A percentile compares a stretch with the other conserved stretches of the same genome.
These are phyloP conservation scores for Sebastes schlegelii DNA, from an alignment of 2,113 vertebrate genomes.

Conservation along the genomic window DNA sequence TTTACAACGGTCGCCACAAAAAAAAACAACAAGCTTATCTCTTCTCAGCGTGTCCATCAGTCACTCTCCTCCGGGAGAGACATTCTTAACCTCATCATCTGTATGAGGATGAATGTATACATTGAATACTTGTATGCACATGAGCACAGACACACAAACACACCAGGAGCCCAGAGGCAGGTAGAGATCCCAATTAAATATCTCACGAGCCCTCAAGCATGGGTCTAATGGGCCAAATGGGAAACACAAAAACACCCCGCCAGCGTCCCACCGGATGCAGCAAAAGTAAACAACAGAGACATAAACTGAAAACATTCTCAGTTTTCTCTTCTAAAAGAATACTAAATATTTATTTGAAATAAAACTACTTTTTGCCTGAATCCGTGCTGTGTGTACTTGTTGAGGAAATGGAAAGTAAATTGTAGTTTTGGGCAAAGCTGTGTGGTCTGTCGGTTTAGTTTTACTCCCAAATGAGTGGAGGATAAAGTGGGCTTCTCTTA, in stretches of 20 bases:
- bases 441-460: slow-evolving; percentile 39
- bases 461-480: slow-evolving; percentile 24
- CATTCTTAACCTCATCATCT: slow-evolving; percentile 28
- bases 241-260: background rate
- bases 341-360: background rate
- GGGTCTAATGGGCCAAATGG: slow-evolving; percentile 4
- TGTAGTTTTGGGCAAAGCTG: slow-evolving; percentile 30
- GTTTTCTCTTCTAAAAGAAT: background rate
- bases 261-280: background rate
- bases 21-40: slow-evolving; percentile 12
- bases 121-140: background rate
- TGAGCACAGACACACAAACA: background rate
- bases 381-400: slow-evolving; percentile 6
- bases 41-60: slow-evolving; percentile 50
- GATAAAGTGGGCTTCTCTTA: slow-evolving; percentile 21
- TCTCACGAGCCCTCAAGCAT: slow-evolving; percentile 10
- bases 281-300: slow-evolving; percentile 17
- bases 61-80: slow-evolving; percentile 19
- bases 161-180: background rate
- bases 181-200: background rate
- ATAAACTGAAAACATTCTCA: slow-evolving; percentile 7
- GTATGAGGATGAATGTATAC: background rate
- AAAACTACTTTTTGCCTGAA: background rate
- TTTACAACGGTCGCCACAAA: slow-evolving; percentile 1
- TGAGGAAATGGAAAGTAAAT: slow-evolving; percentile 44